These are phyloP conservation scores for Saccostrea glomerata DNA, from an alignment of 1,140 invertebrate genomes.

Conservation along the genomic window DNA sequence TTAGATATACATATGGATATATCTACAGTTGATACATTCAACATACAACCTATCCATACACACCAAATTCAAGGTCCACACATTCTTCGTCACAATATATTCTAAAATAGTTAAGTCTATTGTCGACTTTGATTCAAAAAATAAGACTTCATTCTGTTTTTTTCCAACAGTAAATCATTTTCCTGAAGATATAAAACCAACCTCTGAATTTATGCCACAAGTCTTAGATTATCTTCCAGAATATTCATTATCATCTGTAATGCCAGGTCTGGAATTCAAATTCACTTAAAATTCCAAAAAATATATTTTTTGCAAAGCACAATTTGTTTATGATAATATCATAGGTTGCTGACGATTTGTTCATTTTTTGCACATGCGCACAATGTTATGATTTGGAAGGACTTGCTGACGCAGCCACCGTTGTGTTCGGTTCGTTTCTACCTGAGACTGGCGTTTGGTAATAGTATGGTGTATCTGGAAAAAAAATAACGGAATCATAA, in stretches of 20 bases:
- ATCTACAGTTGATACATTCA: slow-evolving; percentile 11
- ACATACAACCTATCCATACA: not conserved
- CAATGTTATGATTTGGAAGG: slow-evolving; percentile 55
- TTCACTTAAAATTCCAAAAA: not conserved
- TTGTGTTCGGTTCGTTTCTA: slow-evolving; percentile 52
- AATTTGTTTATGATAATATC: slow-evolving; percentile 1
- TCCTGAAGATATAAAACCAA: not conserved
- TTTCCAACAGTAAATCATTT: not conserved
- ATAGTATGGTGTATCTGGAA: slow-evolving; percentile 55
- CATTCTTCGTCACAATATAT: not conserved
- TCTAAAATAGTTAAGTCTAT: not conserved
- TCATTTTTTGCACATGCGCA: not conserved
- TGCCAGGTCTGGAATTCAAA: not conserved
- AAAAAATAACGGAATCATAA: not conserved
- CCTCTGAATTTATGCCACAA: not conserved
- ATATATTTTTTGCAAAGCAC: not conserved
- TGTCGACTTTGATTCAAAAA: not conserved
- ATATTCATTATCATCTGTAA: not conserved
- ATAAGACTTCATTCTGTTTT: not conserved
- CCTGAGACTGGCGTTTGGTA: slow-evolving; percentile 54
- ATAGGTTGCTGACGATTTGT: slow-evolving; percentile 17
- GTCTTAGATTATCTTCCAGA: not conserved
- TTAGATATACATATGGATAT: slow-evolving; percentile 33
- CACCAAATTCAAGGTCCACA: not conserved
- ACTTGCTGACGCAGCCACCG: slow-evolving; percentile 51